Evolutionary conservation across 35 echinoderm and acorn worm species (phyloP), one percentile per base, ranked within the genome.

Genomic region (Hemicentrotus pulcherrimus): DNA sequence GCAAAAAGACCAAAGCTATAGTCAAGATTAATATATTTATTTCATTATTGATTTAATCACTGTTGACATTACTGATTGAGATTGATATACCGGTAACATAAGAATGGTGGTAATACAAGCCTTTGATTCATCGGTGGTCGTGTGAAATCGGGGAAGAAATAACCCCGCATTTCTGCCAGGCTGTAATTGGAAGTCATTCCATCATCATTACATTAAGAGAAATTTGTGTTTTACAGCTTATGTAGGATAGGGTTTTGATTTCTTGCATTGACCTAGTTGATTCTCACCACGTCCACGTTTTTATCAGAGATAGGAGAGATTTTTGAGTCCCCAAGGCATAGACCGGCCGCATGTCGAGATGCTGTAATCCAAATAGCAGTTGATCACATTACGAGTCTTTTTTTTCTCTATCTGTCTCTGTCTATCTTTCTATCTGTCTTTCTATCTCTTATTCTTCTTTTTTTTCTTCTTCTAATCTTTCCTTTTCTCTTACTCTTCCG

Each of bases 161-260:
- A 78, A 78, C 22, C 10, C 65, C 65, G 65, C 65, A 78, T 78
- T 78, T 78, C 65, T 78, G 65, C 24, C 65, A 28, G 65, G 65
- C 19, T 15, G 7, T 78, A 78, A 78, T 78, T 78, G 65, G 2
- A 78, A 78, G 19, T 8, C 65, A 78, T 78, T 78, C 65, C 65
- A 78, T 78, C 65, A 78, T 78, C 65, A 78, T 78, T 78, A 78
- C 65, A 78, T 78, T 78, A 78, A 78, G 4, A 78, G 65, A 78
- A 78, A 78, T 78, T 78, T 11, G 65, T 78, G 65, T 78, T 78
- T 78, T 78, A 78, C 65, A 28, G 19, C 65, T 28, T 18, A 78
- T 78, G 65, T 78, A 78, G 19, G 65, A 78, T 28, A n/a, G 28
- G 65, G 65, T 78, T 78, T 78, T 78, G 65, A 78, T 78, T 78